phyloP scores from a whole-genome alignment of 2,113 vertebrate species.

The Zosterops japonicus region DNA sequence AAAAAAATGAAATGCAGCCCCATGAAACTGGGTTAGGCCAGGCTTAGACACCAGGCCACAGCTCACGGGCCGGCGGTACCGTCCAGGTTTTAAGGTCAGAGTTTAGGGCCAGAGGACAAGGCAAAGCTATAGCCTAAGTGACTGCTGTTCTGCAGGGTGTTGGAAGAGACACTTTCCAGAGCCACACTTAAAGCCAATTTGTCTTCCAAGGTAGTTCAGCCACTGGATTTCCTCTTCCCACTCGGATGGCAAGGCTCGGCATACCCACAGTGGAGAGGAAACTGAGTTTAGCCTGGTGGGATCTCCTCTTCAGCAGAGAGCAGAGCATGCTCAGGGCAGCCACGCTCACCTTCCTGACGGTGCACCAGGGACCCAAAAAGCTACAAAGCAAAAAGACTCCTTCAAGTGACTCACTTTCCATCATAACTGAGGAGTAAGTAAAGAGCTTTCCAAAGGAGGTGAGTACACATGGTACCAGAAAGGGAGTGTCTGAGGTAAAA shows the following conservation, averaged over 20 bases:
- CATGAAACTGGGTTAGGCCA: too few relatives aligned
- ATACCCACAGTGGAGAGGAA: neutral
- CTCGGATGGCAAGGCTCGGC: accelerated
- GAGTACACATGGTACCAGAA: neutral
- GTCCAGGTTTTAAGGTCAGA: neutral
- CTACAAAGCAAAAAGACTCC: neutral
- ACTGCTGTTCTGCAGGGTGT: neutral
- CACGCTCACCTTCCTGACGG: neutral
- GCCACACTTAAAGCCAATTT: neutral
- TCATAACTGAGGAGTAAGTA: neutral
- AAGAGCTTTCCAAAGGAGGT: neutral
- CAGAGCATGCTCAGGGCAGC: accelerated
- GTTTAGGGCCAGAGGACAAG: neutral
- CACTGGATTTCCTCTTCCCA: neutral
- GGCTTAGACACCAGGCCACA: too few relatives aligned
- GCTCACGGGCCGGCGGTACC: too few relatives aligned
- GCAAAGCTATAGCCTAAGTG: neutral
- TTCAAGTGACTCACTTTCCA: neutral
- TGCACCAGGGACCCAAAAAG: accelerated
- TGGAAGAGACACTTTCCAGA: neutral
- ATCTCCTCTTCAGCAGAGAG: accelerated
- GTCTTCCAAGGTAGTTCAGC: neutral
- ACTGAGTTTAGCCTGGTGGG: neutral
- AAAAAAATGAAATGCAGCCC: too few relatives aligned
- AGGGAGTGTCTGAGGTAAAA: too few relatives aligned